phyloP scores from a whole-genome alignment of 1,140 invertebrate species.

The Drosophila lini region DNA sequence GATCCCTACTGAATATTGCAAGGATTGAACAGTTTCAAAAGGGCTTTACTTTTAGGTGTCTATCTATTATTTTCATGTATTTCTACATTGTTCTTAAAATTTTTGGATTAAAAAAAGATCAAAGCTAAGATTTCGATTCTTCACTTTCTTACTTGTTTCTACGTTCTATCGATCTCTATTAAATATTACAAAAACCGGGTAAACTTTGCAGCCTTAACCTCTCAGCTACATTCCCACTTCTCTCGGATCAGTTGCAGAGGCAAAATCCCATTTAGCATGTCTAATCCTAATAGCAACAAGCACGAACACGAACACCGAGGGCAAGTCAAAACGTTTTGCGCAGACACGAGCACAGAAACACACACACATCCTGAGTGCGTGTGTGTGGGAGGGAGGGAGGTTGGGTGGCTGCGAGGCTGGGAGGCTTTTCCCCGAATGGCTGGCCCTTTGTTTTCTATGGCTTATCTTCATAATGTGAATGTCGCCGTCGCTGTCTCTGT shows the following conservation, averaged over 20 bases:
- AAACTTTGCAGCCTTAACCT: not conserved
- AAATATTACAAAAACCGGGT: not conserved
- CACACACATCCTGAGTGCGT: not conserved
- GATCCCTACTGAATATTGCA: no score
- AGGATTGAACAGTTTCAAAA: no score
- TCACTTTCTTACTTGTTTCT: not conserved
- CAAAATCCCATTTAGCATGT: constrained; percentile 45
- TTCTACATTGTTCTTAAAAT: no score
- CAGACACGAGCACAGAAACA: constrained; percentile 19
- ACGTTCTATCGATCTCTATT: not conserved
- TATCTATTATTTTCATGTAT: no score
- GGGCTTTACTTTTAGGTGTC: no score
- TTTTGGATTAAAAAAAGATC: no score
- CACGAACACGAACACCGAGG: constrained; percentile 46
- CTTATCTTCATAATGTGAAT: constrained; percentile 80
- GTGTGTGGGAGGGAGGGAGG: not conserved
- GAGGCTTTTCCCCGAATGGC: constrained; percentile 29
- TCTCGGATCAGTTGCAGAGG: constrained; percentile 16
- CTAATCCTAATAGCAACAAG: constrained; percentile 54
- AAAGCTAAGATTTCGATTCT: no score
- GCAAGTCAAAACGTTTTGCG: constrained; percentile 63
- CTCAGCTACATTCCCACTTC: not conserved
- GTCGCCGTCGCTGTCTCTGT: constrained; percentile 57
- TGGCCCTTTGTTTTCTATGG: constrained; percentile 75
- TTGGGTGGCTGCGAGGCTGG: not conserved